Base-by-base conservation (phyloP, 2,113 vertebrate species). In the Pavo muticus region DNA sequence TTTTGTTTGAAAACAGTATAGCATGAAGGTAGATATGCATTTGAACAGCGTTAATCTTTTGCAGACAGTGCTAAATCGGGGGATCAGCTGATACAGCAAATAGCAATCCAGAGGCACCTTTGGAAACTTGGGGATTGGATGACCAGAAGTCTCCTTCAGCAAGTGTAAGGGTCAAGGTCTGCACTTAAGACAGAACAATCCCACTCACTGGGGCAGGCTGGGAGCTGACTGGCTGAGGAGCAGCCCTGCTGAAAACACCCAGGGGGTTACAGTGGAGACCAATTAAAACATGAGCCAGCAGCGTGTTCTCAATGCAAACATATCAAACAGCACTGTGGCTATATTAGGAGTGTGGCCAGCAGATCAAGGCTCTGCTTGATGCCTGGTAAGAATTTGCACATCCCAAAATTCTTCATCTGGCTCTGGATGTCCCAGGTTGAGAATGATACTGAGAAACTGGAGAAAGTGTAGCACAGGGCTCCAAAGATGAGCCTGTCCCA, bases 251-350 rank as follows among this genome's bases (percentile, higher is more conserved):
- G 47, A 56, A 56, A 91, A 92, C 71, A 74, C 50, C 39, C 3
- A 67, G 0, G 39, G 57, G 47, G 65, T 69, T 91, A 56, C 39
- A 81, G 65, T 4, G 13, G 39, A 87, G 84, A 87, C 84, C 94
- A 95, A 92, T 61, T 45, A 87, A 92, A 94, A 90, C 70, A 87
- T 5, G 29, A 91, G 84, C 76, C 47, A 92, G 61, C 91, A 87
- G 77, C 25, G 0, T 29, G 65, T 35, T 91, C 81, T 78, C 57
- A 81, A 78, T 70, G 87, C 59, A 92, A 94, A 91, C 76, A 95
- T 74, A 93, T 69, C 56, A 88, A 89, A 74, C 76, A 39, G 42
- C 73, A 16, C 32, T 71, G 3, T 45, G 69, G 9, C 61, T 89
- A 24, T 32, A 91, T 78, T 60, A 81, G 87, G 29, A 89, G 35